Evolutionary conservation across 2,113 vertebrate genomes (phyloP).

Genomic region (Platycercus adscitus): DNA sequence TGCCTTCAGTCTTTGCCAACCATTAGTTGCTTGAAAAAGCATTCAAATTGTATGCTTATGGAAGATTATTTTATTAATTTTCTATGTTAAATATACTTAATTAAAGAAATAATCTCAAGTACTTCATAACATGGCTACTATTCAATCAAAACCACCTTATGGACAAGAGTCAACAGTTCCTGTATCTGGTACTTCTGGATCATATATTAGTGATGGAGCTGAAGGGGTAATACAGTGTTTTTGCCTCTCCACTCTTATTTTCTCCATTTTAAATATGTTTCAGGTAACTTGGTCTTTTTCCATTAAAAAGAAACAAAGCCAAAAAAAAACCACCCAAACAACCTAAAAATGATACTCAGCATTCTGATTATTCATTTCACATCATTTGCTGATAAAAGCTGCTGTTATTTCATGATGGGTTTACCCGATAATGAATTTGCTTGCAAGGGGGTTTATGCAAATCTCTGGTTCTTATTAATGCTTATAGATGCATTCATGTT

Average conservation of each 20-base stretch:
- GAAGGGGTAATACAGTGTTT: neutral
- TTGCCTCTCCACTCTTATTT: neutral
- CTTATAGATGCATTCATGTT: neutral
- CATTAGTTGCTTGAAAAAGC: neutral
- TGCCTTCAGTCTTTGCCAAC: neutral
- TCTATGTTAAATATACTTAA: neutral
- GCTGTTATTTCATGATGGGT: rapidly evolving
- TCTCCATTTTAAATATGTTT: neutral
- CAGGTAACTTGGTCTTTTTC: neutral
- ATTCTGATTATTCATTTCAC: neutral
- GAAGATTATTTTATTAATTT: neutral
- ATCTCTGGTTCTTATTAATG: neutral
- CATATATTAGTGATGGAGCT: neutral
- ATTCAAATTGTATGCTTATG: neutral
- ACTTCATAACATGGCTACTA: neutral
- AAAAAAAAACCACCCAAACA: neutral
- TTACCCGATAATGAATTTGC: neutral
- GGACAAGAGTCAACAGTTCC: neutral
- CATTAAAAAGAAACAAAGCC: neutral
- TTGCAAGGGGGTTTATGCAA: neutral
- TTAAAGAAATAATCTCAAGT: neutral
- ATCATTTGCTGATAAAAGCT: neutral
- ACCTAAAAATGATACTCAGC: neutral
- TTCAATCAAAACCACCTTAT: neutral
- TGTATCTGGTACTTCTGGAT: neutral